Conservation (phyloP, 1,140 invertebrate genomes). For the Dolichoris vasculosae region DNA sequence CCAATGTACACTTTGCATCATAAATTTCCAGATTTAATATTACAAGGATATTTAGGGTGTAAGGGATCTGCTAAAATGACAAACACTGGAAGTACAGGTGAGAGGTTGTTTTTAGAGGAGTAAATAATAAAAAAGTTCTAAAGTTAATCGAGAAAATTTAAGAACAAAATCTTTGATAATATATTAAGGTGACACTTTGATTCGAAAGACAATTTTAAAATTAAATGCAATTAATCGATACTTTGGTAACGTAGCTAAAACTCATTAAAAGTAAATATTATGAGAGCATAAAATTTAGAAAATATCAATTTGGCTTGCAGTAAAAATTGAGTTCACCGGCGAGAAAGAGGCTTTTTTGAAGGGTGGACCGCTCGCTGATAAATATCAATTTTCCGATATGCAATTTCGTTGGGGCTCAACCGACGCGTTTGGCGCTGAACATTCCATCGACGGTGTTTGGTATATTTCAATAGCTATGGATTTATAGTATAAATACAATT, state of each 20-base stretch:
- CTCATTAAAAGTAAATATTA: too few relatives aligned
- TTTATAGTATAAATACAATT: too few relatives aligned
- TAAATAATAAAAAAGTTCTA: too few relatives aligned
- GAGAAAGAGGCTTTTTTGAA: conserved; percentile 68
- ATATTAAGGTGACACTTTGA: too few relatives aligned
- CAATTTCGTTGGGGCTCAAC: conserved; percentile 90
- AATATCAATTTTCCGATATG: conserved; percentile 83
- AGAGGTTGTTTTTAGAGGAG: background rate
- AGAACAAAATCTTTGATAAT: too few relatives aligned
- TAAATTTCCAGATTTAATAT: conserved; percentile 56
- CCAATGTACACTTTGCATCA: conserved; percentile 50
- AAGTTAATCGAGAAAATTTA: too few relatives aligned
- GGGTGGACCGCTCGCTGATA: conserved; percentile 80
- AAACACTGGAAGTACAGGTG: conserved; percentile 73
- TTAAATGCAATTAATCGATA: too few relatives aligned
- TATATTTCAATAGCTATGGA: conserved; percentile 22
- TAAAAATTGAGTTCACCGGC: conserved; percentile 53
- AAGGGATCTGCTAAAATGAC: conserved; percentile 60
- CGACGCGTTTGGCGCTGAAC: conserved; percentile 85
- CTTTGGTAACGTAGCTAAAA: too few relatives aligned
- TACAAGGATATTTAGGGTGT: conserved; percentile 58
- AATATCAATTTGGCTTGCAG: conserved; percentile 32
- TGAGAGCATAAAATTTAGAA: background rate
- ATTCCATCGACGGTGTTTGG: conserved; percentile 73
- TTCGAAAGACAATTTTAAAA: too few relatives aligned